Conservation (phyloP, 2,113 vertebrate genomes). For the Sylvietta virens region DNA sequence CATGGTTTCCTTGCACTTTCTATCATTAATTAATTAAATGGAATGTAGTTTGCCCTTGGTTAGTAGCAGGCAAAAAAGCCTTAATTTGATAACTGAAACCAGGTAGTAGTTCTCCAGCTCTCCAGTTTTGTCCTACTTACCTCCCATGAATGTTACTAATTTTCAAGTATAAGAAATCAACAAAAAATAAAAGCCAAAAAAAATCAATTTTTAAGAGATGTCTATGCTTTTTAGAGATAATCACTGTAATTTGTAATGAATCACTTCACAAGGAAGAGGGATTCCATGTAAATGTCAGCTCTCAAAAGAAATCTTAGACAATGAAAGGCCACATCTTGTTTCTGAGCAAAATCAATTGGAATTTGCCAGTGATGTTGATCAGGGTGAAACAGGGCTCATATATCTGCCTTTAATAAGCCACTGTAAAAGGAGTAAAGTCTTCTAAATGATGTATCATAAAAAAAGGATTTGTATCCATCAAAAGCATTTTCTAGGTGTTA, state of each 20-base stretch:
- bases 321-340: not conserved
- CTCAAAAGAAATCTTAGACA: not conserved
- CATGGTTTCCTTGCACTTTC: not conserved
- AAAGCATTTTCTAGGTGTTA: conserved; percentile 1
- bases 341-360: not conserved
- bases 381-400: not conserved
- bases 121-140: not conserved
- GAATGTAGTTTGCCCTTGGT: not conserved
- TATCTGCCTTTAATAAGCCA: conserved; percentile 21
- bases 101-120: not conserved
- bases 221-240: not conserved
- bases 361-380: not conserved
- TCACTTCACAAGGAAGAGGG: not conserved
- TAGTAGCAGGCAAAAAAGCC: not conserved
- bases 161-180: not conserved
- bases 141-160: not conserved
- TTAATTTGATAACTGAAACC: not conserved
- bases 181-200: not conserved
- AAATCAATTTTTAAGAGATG: not conserved
- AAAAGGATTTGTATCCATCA: conserved; percentile 26
- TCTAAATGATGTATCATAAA: not conserved
- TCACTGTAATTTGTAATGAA: not conserved
- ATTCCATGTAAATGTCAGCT: not conserved
- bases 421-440: not conserved
- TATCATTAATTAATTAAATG: conserved; percentile 42